These are phyloP conservation scores for Saguinus imperator DNA, from an alignment of 2,113 vertebrate genomes.

Conservation along the genomic window DNA sequence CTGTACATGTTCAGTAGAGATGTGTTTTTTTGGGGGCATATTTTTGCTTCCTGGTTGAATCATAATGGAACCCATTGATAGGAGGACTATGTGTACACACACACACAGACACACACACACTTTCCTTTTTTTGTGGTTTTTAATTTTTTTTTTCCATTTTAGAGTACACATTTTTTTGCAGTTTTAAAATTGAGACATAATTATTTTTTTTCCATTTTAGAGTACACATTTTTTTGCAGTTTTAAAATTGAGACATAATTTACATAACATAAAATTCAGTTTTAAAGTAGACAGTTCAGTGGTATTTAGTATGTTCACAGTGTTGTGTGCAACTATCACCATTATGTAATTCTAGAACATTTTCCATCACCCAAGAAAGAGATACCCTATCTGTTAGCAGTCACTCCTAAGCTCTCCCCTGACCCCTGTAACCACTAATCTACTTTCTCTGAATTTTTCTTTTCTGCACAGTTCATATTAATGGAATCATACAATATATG, in stretches of 20 bases:
- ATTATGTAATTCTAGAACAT: neutral
- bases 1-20: neutral
- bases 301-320: neutral
- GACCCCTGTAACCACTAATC: neutral
- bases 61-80: neutral
- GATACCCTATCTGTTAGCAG: neutral
- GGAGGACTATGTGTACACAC: neutral
- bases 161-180: neutral
- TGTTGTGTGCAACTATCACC: neutral
- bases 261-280: neutral
- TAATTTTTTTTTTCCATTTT: no score
- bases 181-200: conserved; percentile 20
- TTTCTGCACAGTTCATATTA: conserved; percentile 3
- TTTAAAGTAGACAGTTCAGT: neutral
- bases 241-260: conserved; percentile 37
- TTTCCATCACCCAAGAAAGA: neutral
- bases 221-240: neutral
- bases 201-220: neutral
- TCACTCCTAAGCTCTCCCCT: neutral
- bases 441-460: conserved; percentile 3
- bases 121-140: no score
- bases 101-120: no score
- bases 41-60: neutral
- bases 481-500: neutral
- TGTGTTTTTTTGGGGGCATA: neutral